These are phyloP conservation scores for Phaedon cochleariae DNA, from an alignment of 2,888 invertebrate species.

Conservation along the genomic window DNA sequence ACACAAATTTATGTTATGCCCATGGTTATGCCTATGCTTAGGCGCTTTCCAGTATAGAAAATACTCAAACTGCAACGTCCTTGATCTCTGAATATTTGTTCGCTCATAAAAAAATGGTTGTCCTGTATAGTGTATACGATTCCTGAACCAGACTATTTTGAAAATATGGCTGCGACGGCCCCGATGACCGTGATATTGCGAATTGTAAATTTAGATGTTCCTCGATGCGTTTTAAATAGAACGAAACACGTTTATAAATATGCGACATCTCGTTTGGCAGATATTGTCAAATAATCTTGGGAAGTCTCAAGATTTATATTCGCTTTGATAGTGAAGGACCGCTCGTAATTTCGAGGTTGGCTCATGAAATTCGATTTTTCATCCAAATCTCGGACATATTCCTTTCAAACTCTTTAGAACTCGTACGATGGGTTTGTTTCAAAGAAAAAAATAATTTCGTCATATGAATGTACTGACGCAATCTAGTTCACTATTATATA, in stretches of 20 bases:
- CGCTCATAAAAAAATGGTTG: background rate
- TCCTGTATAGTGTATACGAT: background rate
- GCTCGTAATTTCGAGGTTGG: background rate
- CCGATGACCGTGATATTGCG: background rate
- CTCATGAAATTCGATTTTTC: background rate
- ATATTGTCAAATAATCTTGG: slow-evolving; percentile 10
- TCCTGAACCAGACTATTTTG: background rate
- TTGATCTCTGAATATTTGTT: background rate
- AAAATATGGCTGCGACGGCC: background rate
- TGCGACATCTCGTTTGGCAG: slow-evolving; percentile 9
- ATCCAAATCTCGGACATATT: background rate
- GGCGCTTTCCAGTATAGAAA: too few species aligned
- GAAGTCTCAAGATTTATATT: slow-evolving; percentile 6
- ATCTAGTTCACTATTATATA: too few species aligned
- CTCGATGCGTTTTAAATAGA: slow-evolving; percentile 2
- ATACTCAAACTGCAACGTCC: background rate
- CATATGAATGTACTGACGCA: too few species aligned
- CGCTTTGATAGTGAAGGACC: slow-evolving; percentile 5
- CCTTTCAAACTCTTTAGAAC: background rate
- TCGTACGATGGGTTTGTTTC: too few species aligned
- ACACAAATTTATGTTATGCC: too few species aligned
- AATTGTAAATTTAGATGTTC: slow-evolving; percentile 2
- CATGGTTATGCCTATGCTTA: too few species aligned
- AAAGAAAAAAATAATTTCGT: too few species aligned
- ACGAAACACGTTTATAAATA: background rate